Base-by-base conservation (phyloP, 2,888 invertebrate genomes). In the Hirtodrosophila histrioides region DNA sequence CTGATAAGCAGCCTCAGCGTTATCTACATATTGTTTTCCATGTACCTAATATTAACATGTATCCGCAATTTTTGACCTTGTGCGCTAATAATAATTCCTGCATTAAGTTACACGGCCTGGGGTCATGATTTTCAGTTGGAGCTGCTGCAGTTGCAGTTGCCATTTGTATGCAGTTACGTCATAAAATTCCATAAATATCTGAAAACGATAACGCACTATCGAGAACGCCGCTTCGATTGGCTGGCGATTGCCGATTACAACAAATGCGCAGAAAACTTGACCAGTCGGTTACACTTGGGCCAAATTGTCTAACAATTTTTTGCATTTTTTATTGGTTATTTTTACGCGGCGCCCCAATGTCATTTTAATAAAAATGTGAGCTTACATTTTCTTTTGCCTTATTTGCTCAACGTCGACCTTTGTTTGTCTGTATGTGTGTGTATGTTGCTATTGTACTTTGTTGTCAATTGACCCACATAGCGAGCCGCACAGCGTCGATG, bases 391-490 rank as follows among this genome's bases (percentile, higher is more conserved):
- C 66, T 71, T 86, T 81, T 78, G 83, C 78, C 79, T 78, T 80
- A 81, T 86, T 80, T 68, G 82, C 78, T 57, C 79, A 75, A 83
- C 46, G 39, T 62, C 69, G 56, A 69, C 58, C 58, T 45, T 44
- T 37, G 35, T 33, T 56, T 35, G 48, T 51, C 48, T 43, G 23
- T 43, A 49, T 17, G 44, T 54, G 61, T 54, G 61, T 57, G 54
- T 53, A 44, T 53, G 44, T 72, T 73, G 68, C 56, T 56, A 60
- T 73, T 74, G 75, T 76, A 64, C 62, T 74, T 82, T 83, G 74
- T 88, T 81, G 82, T 82, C 69, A 86, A 74, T 86, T 88, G 89
- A 90, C 90, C 90, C 78, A 89, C 85, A 88, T 72, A 64, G 70
- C 66, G 62, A 67, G 51, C 43, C 66, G 45, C 54, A 66, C 62